A percentile compares a stretch with the other conserved stretches of the same genome.
Evolutionary conservation across 2,113 vertebrate species (phyloP).

Genomic region (Ifrita kowaldi): DNA sequence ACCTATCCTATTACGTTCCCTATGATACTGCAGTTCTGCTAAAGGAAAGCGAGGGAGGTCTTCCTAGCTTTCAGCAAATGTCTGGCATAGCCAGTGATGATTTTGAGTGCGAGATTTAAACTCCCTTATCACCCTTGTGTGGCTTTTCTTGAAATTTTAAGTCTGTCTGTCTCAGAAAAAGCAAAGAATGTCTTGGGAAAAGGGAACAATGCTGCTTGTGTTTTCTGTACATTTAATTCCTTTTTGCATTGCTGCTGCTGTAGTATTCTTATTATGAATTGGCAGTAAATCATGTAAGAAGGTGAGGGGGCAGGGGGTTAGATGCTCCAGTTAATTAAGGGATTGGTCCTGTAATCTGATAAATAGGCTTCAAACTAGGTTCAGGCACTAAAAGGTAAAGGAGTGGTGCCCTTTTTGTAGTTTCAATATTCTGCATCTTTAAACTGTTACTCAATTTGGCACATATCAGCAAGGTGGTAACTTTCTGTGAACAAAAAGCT

Average conservation of each 20-base stretch:
- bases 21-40: background rate
- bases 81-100: background rate
- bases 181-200: background rate
- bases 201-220: background rate
- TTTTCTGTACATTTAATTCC: background rate
- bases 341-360: background rate
- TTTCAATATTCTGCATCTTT: background rate
- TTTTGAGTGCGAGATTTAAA: background rate
- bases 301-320: background rate
- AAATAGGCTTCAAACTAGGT: background rate
- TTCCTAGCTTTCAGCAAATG: background rate
- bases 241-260: background rate
- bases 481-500: background rate
- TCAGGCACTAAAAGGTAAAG: background rate
- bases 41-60: background rate
- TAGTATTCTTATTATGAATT: background rate
- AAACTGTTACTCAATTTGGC: background rate
- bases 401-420: background rate
- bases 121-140: background rate
- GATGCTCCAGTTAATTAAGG: background rate
- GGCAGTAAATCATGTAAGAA: background rate
- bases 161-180: background rate
- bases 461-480: background rate
- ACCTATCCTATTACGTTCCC: background rate
- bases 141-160: background rate